Percentiles rank a stretch among this genome's conserved stretches.
Evolutionary conservation across 1,140 invertebrate species (phyloP).

Genomic region (Dinothrombium tinctorium): DNA sequence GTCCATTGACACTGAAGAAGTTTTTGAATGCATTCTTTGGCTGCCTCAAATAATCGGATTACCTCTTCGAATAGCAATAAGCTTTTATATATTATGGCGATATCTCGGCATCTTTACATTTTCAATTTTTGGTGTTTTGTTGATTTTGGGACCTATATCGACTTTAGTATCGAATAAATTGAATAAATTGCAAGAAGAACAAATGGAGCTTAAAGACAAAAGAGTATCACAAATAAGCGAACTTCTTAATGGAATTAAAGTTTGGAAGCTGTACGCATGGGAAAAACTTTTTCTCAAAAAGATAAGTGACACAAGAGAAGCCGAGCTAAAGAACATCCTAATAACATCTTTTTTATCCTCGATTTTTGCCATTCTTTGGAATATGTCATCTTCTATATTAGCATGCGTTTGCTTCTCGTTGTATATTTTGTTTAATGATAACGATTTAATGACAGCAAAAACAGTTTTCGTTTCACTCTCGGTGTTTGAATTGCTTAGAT

Average conservation of each 20-base stretch:
- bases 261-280: constrained; percentile 15
- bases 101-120: constrained; percentile 19
- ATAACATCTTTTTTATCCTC: no score
- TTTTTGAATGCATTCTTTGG: neutral
- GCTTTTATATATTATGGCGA: constrained; percentile 20
- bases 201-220: constrained; percentile 22
- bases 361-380: no score
- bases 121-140: constrained; percentile 19
- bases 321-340: no score
- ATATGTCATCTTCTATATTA: no score
- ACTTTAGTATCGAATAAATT: constrained; percentile 57
- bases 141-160: constrained; percentile 64
- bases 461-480: no score
- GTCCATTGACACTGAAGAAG: neutral
- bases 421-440: no score
- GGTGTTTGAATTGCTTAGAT: no score
- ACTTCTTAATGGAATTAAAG: constrained; percentile 25
- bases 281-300: constrained; percentile 8
- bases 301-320: no score
- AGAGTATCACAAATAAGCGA: constrained; percentile 25
- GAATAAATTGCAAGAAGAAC: constrained; percentile 24
- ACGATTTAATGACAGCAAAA: no score
- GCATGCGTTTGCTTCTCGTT: no score
- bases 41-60: neutral
- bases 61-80: constrained; percentile 16